Percentiles rank a stretch among this genome's conserved stretches.
Evolutionary conservation across 2,797 vertebrate species (phyloP).

Genomic region (Petrocephalus sullivani): DNA sequence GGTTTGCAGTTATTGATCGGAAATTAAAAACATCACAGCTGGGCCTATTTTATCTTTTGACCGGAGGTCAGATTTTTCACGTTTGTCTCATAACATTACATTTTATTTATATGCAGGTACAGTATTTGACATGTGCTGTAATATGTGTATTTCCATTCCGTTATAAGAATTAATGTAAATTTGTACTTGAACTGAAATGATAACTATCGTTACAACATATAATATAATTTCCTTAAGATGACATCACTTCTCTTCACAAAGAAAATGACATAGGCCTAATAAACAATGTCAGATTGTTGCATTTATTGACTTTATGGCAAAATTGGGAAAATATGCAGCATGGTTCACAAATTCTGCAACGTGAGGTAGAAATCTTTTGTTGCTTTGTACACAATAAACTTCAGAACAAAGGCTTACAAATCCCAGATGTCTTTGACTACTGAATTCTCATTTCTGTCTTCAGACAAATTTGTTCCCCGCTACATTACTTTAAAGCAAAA

Average conservation of each 20-base stretch:
- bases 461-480: constrained; percentile 33
- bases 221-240: not conserved
- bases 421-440: constrained; percentile 24
- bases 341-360: not conserved
- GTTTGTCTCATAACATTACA: not conserved
- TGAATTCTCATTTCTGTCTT: constrained; percentile 31
- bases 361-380: not conserved
- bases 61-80: not conserved
- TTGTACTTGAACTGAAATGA: not conserved
- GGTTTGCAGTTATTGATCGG: not conserved
- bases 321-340: not conserved
- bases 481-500: constrained; percentile 34
- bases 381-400: not conserved
- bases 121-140: not conserved
- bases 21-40: not conserved
- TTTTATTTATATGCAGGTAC: not conserved
- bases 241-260: not conserved
- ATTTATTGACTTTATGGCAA: not conserved
- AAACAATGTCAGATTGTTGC: not conserved
- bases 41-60: not conserved
- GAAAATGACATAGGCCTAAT: not conserved
- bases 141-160: not conserved
- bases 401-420: not conserved
- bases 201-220: not conserved
- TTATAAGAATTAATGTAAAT: not conserved